These are phyloP conservation scores for Artemia franciscana DNA, from an alignment of 1,140 invertebrate species.

Conservation along the genomic window DNA sequence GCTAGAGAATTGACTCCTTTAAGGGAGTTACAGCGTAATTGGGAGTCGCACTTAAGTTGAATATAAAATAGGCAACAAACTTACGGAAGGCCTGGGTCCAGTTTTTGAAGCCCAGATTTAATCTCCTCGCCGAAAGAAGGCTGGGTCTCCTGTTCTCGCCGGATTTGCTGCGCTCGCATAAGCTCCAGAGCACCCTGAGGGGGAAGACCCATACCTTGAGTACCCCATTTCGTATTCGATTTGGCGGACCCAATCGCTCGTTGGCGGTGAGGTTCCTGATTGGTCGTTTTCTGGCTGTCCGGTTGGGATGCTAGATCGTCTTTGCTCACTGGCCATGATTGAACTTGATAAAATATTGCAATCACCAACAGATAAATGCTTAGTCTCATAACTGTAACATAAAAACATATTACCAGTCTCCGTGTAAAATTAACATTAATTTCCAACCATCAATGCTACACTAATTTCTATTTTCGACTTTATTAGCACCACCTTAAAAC, in stretches of 20 bases:
- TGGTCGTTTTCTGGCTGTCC: background rate
- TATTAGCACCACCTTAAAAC: no score
- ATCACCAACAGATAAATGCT: background rate
- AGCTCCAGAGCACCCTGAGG: conserved; percentile 5
- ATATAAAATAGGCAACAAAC: background rate
- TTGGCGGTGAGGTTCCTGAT: background rate
- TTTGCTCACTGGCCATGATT: background rate
- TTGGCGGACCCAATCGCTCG: background rate
- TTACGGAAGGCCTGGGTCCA: background rate
- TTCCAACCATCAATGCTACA: no score
- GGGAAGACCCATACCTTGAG: background rate
- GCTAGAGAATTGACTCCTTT: no score
- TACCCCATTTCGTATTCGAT: background rate
- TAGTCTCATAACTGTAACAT: background rate
- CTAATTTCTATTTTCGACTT: no score
- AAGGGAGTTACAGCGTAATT: no score
- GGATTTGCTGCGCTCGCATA: conserved; percentile 6
- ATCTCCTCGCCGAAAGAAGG: conserved; percentile 6
- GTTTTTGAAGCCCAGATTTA: background rate
- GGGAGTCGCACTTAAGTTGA: no score
- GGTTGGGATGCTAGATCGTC: background rate
- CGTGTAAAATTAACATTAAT: no score
- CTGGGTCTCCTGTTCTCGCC: conserved; percentile 4
- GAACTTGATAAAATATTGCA: background rate
- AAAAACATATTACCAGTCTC: background rate